phyloP scores from a whole-genome alignment of 2,888 invertebrate genomes.

The Ichneumoninae sp. region DNA sequence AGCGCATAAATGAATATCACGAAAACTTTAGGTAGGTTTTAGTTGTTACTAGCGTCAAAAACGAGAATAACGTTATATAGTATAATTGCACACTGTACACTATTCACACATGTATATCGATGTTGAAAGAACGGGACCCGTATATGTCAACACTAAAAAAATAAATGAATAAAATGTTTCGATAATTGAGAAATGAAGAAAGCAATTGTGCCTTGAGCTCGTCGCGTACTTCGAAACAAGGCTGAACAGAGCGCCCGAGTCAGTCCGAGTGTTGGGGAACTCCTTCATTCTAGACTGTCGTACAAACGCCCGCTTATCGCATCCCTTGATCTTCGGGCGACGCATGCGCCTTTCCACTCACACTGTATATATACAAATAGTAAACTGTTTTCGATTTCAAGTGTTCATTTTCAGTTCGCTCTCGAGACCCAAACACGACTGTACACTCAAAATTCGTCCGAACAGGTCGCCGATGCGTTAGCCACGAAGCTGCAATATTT shows the following conservation, averaged over 20 bases:
- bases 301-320: neutral
- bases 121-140: too few relatives aligned
- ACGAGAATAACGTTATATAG: too few relatives aligned
- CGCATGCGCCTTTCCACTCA: constrained; percentile 3
- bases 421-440: neutral
- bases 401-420: neutral
- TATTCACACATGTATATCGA: too few relatives aligned
- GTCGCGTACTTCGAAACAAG: constrained; percentile 6
- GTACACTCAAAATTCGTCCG: neutral
- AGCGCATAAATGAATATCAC: too few relatives aligned
- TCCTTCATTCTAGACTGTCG: constrained; percentile 8
- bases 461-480: neutral
- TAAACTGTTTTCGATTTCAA: neutral
- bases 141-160: too few relatives aligned
- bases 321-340: neutral
- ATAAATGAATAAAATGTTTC: too few relatives aligned
- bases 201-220: neutral
- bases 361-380: neutral
- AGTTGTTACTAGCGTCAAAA: too few relatives aligned
- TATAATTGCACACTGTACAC: too few relatives aligned
- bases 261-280: neutral
- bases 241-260: neutral
- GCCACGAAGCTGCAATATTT: neutral
- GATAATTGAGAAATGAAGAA: neutral
- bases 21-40: too few relatives aligned